Evolutionary conservation across 2,888 invertebrate genomes (phyloP), one percentile per base, ranked within the genome.

Genomic region (Megastigmus dorsalis): DNA sequence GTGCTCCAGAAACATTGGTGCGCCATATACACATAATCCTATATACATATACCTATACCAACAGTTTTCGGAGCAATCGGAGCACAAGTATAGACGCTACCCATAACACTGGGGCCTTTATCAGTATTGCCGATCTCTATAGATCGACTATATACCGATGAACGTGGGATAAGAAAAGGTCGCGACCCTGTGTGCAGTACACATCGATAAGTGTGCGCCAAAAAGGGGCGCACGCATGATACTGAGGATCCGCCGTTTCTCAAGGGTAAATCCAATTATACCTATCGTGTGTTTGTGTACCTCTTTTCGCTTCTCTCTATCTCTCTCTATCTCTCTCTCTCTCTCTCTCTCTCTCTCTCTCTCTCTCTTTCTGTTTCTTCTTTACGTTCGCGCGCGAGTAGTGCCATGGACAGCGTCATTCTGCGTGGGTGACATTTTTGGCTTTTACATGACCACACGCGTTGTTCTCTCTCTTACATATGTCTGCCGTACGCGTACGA

Each of bases 401-500:
- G n/a, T n/a, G n/a, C n/a, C n/a, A n/a, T n/a, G n/a, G n/a, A n/a
- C n/a, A n/a, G n/a, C 23, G 18, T 23, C 15, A 26, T 28, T 3
- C n/a, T n/a, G 67, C 48, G 67, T 65, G 23, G 65, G 65, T 52
- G 52, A 41, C 26, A 18, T 45, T 62, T 62, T 62, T 62, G n/a
- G n/a, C n/a, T 20, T 38, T 15, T 45, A 9, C 18, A 7, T 1
- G 41, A 7, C 7, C 33, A 54, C 54, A 7, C 43, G 28, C 20
- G 10, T 28, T 23, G 43, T n/a, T n/a, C n/a, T n/a, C n/a, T n/a
- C n/a, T n/a, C 23, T 9, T 43, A 30, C 15, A 7, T 54, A 50
- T 23, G 52, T 23, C 5, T 13, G 38, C 10, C 13, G 20, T 45
- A 18, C 45, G 15, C 20, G 54, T 33, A 55, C 15, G 36, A 15